phyloP scores from a whole-genome alignment of 2,888 invertebrate species.

The Parasteatoda lunata region DNA sequence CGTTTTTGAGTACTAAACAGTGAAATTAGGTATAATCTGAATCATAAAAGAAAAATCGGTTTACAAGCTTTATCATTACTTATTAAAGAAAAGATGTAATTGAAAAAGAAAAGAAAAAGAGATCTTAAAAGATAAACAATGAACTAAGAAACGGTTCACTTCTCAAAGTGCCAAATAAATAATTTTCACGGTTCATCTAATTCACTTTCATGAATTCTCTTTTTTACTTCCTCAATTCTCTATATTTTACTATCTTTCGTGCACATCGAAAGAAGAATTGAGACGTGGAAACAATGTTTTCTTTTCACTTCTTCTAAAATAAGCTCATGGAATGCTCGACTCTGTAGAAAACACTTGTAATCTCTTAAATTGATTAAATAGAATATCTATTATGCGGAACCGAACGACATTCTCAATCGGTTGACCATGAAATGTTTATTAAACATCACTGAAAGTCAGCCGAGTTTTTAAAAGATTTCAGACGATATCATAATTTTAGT shows the following conservation, averaged over 20 bases:
- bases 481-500: no score
- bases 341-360: conserved; percentile 25
- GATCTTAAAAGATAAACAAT: not conserved
- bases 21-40: no score
- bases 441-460: no score
- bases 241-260: conserved; percentile 7
- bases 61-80: no score
- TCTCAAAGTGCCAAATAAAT: conserved; percentile 9
- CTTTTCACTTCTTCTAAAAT: conserved; percentile 2
- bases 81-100: no score
- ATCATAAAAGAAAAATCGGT: no score
- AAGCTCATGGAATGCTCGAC: conserved; percentile 13
- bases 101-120: not conserved
- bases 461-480: no score
- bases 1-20: no score
- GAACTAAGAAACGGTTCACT: not conserved
- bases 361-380: conserved; percentile 9
- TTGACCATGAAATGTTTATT: no score
- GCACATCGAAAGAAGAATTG: conserved; percentile 19
- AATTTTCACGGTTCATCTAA: conserved; percentile 49
- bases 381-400: not conserved
- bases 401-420: no score
- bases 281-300: conserved; percentile 25
- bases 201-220: conserved; percentile 33
- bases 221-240: conserved; percentile 50